These are phyloP conservation scores for Pao palembangensis DNA, from an alignment of 2,113 vertebrate species.

Conservation along the genomic window DNA sequence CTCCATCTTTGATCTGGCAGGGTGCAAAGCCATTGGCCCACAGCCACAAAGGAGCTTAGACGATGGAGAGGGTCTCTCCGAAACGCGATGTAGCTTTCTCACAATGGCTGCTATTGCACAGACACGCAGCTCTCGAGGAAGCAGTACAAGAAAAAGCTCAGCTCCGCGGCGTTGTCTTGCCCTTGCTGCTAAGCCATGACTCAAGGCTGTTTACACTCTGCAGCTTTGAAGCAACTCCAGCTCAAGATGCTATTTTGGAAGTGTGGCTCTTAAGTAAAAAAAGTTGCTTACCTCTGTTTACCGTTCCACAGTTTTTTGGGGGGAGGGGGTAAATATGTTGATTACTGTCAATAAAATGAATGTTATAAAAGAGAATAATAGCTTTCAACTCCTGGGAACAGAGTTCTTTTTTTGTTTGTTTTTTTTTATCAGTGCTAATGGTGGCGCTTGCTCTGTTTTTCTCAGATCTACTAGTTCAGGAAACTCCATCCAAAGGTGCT, in stretches of 20 bases:
- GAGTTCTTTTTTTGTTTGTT: slow-evolving; percentile 35
- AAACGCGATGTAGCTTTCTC: slow-evolving; percentile 68
- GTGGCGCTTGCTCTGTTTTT: slow-evolving; percentile 21
- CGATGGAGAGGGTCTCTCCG: slow-evolving; percentile 61
- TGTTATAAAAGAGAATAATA: slow-evolving; percentile 15
- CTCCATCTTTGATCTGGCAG: slow-evolving; percentile 74
- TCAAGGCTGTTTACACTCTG: slow-evolving; percentile 55
- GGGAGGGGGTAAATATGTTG: slow-evolving; percentile 16
- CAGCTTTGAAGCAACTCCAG: slow-evolving; percentile 59
- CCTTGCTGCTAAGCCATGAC: slow-evolving; percentile 53
- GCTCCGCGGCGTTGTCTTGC: slow-evolving; percentile 50
- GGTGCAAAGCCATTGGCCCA: slow-evolving; percentile 71
- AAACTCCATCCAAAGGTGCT: slow-evolving; percentile 50
- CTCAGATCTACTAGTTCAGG: slow-evolving; percentile 39
- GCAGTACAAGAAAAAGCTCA: slow-evolving; percentile 50
- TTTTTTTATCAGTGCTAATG: slow-evolving; percentile 29
- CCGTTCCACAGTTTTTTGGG: slow-evolving; percentile 3
- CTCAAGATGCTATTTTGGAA: slow-evolving; percentile 58
- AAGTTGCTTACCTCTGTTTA: slow-evolving; percentile 3
- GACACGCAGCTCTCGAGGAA: slow-evolving; percentile 55
- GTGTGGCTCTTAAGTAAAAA: slow-evolving; percentile 27
- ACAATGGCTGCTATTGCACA: slow-evolving; percentile 63
- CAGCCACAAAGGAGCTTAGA: slow-evolving; percentile 72
- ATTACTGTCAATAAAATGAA: slow-evolving; percentile 31
- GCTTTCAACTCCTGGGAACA: slow-evolving; percentile 22